These are phyloP conservation scores for Phylloscopus whistleri DNA, from an alignment of 2,113 vertebrate species.

Conservation along the genomic window DNA sequence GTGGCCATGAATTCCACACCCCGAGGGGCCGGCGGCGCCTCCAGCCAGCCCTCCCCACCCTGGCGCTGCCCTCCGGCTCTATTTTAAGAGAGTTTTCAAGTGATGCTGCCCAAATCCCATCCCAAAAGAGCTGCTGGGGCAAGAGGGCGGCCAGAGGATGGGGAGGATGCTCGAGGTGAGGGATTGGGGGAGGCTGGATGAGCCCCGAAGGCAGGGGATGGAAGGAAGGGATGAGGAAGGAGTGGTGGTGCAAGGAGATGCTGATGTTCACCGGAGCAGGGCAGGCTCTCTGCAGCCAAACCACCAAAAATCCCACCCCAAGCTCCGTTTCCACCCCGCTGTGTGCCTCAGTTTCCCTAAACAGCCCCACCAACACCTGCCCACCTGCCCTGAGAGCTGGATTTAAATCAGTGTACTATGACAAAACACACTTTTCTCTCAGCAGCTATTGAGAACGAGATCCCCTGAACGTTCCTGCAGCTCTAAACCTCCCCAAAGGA, in stretches of 20 bases:
- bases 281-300: neutral
- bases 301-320: neutral
- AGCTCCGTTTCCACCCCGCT: rapidly evolving
- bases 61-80: neutral
- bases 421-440: neutral
- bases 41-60: neutral
- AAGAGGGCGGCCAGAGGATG: neutral
- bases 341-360: neutral
- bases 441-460: neutral
- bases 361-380: neutral
- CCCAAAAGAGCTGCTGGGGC: neutral
- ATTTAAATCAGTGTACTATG: rapidly evolving
- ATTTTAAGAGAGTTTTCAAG: neutral
- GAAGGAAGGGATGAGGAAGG: neutral
- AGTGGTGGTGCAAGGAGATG: neutral
- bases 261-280: rapidly evolving
- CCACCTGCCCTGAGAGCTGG: neutral
- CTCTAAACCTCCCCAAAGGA: neutral
- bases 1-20: neutral
- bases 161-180: neutral
- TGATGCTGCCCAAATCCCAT: neutral
- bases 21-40: neutral
- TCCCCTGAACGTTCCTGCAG: neutral
- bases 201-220: rapidly evolving
- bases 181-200: neutral